Evolutionary conservation across 2,113 vertebrate species (phyloP).

Genomic region (Psilopsiagon aymara): DNA sequence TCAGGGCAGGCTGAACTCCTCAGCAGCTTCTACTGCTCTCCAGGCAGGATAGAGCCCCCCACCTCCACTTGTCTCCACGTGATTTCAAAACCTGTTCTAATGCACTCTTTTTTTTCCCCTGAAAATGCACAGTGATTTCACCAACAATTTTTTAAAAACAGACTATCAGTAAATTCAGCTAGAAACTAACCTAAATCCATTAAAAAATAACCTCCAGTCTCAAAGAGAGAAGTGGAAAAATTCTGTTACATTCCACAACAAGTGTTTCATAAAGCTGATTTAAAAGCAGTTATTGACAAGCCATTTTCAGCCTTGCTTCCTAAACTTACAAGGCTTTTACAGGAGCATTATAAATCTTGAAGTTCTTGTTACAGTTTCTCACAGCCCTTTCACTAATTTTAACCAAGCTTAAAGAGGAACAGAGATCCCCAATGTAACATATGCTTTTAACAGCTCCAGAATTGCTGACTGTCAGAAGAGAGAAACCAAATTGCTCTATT

Average conservation of each 20-base stretch:
- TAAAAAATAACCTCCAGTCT: not conserved
- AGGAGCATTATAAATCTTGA: not conserved
- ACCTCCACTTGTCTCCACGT: not conserved
- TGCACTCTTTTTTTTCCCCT: not conserved
- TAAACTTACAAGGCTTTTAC: not conserved
- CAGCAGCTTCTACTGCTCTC: not conserved
- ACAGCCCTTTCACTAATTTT: not conserved
- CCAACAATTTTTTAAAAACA: not conserved
- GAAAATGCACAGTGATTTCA: constrained; percentile 22
- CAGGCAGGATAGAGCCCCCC: not conserved
- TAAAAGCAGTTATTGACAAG: not conserved
- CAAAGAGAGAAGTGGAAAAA: not conserved
- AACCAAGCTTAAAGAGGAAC: not conserved
- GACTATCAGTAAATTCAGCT: not conserved
- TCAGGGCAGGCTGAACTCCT: not conserved
- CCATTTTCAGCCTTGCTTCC: not conserved
- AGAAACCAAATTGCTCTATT: not conserved
- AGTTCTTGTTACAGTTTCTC: not conserved
- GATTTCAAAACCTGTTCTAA: not conserved
- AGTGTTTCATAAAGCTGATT: not conserved
- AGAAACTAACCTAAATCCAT: not conserved
- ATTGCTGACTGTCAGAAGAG: not conserved
- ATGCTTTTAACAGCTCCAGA: not conserved
- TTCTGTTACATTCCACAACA: constrained; percentile 23
- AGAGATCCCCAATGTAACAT: not conserved